These are phyloP conservation scores for Dryomyza anilis DNA, from an alignment of 2,888 invertebrate genomes.

Conservation along the genomic window DNA sequence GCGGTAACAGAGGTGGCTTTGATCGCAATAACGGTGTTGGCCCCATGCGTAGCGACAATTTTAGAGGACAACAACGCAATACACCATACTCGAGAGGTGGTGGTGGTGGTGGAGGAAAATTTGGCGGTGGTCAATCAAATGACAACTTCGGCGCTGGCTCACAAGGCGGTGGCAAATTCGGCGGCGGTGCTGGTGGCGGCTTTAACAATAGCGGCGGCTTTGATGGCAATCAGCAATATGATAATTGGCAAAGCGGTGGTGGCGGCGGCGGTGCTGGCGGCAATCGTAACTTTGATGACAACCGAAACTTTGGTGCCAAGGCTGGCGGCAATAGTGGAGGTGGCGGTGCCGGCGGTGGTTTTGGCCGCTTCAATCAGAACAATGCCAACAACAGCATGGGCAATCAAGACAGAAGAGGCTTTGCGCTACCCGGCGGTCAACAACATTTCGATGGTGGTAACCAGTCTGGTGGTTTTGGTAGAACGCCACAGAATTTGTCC, in stretches of 20 bases:
- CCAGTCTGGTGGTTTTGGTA: conserved; percentile 54
- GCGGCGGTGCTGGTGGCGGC: conserved; percentile 17
- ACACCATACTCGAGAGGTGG: conserved; percentile 44
- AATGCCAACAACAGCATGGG: conserved; percentile 37
- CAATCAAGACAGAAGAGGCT: conserved; percentile 57
- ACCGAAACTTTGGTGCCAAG: conserved; percentile 34
- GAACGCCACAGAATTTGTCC: conserved; percentile 28
- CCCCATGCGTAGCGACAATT: conserved; percentile 46
- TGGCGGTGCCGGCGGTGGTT: conserved; percentile 37
- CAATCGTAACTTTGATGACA: conserved; percentile 32
- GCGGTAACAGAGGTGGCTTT: conserved; percentile 27
- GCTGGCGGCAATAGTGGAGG: conserved; percentile 49
- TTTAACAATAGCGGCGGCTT: conserved; percentile 14
- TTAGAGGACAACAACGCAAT: conserved; percentile 44
- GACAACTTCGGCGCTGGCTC: conserved; percentile 34
- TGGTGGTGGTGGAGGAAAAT: conserved; percentile 32
- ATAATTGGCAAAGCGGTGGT: conserved; percentile 28
- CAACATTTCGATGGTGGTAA: conserved; percentile 41
- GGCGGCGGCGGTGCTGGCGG: conserved; percentile 25
- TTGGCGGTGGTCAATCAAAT: conserved; percentile 28
- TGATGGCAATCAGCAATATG: not conserved
- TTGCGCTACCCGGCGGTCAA: conserved; percentile 52
- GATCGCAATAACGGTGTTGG: conserved; percentile 42
- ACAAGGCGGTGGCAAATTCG: conserved; percentile 8
- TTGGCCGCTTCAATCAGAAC: conserved; percentile 36